These are phyloP conservation scores for Zootoca vivipara DNA, from an alignment of 2,113 vertebrate species.

Conservation along the genomic window DNA sequence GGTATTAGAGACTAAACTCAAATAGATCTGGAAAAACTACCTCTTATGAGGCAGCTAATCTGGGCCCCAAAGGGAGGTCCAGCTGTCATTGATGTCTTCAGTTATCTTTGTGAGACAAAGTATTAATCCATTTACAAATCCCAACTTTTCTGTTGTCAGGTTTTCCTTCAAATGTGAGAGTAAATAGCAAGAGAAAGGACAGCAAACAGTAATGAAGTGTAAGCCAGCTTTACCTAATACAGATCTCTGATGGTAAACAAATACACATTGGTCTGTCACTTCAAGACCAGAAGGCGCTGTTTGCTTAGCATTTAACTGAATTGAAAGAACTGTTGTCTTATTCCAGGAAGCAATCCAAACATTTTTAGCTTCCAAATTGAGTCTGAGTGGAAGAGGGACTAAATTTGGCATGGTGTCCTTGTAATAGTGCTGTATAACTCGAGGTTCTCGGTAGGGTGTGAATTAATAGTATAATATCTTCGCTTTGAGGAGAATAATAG, in stretches of 20 bases:
- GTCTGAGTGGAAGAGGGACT: constrained; percentile 12
- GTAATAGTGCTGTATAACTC: not conserved
- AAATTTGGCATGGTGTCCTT: constrained; percentile 20
- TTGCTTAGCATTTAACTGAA: constrained; percentile 46
- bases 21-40: constrained; percentile 32
- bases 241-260: constrained; percentile 46
- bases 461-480: not conserved
- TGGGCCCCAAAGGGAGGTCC: not conserved
- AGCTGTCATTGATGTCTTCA: constrained; percentile 39
- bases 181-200: constrained; percentile 51
- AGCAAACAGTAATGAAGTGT: constrained; percentile 41
- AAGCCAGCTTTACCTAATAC: constrained; percentile 45
- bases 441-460: not conserved
- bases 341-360: constrained; percentile 38
- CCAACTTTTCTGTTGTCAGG: constrained; percentile 26
- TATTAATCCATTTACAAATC: constrained; percentile 53
- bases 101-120: constrained; percentile 40
- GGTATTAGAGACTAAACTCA: constrained; percentile 20
- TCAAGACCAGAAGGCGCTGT: constrained; percentile 43
- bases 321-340: constrained; percentile 13
- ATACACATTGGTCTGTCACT: not conserved
- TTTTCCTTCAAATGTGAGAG: constrained; percentile 47
- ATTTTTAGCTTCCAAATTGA: constrained; percentile 12
- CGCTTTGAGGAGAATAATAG: constrained; percentile 9
- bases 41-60: constrained; percentile 10